A percentile compares a stretch with the other conserved stretches of the same genome.
phyloP scores from a whole-genome alignment of 2,113 vertebrate genomes.

The Phocoena sinus region DNA sequence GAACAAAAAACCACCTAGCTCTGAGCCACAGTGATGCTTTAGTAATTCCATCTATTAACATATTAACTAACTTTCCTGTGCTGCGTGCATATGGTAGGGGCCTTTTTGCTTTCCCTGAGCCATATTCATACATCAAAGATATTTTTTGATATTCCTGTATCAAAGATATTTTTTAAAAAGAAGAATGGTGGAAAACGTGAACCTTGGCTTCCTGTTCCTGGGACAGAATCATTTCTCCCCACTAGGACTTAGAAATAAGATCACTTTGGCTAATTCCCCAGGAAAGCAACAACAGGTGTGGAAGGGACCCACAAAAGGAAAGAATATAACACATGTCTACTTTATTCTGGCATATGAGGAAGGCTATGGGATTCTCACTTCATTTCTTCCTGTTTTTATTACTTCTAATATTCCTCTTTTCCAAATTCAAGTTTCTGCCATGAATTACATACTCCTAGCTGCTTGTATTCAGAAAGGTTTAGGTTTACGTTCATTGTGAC shows the following conservation, averaged over 20 bases:
- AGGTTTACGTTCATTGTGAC: not conserved
- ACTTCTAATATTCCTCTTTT: constrained; percentile 13
- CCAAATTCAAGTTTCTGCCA: constrained; percentile 24
- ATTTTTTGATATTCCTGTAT: not conserved
- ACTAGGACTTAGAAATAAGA: constrained; percentile 8
- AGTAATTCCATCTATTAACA: not conserved
- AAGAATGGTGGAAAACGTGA: not conserved
- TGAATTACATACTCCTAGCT: not conserved
- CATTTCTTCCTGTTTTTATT: constrained; percentile 66
- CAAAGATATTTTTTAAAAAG: not conserved
- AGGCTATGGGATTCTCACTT: constrained; percentile 48
- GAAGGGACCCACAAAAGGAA: not conserved
- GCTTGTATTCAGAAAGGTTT: not conserved
- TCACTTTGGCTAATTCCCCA: not conserved
- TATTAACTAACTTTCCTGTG: not conserved
- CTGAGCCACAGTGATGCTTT: not conserved
- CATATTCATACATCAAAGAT: not conserved
- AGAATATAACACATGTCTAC: not conserved
- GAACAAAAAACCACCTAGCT: not conserved
- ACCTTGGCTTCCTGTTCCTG: not conserved
- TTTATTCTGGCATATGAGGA: not conserved
- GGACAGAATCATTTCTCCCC: not conserved
- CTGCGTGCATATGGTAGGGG: accelerated
- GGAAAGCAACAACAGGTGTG: constrained; percentile 40
- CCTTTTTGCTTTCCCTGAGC: not conserved